Evolutionary conservation across 2,888 invertebrate genomes (phyloP).

Genomic region (Listrodromus nycthemerus): DNA sequence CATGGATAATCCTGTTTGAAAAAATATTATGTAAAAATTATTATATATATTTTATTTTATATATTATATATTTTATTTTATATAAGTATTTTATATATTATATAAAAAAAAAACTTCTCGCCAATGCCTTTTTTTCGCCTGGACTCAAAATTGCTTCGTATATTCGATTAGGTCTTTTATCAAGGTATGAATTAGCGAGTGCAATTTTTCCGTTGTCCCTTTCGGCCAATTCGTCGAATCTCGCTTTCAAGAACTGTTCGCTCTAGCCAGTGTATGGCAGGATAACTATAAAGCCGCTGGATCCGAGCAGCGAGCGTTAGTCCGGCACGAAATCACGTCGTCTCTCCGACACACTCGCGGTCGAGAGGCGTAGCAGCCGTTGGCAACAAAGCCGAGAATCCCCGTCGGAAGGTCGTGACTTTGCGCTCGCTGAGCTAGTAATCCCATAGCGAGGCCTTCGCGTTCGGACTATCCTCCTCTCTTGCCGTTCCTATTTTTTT

Average conservation of each 20-base stretch:
- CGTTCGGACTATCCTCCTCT: slow-evolving; percentile 25
- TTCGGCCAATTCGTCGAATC: not conserved
- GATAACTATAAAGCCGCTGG: not conserved
- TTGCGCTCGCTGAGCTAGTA: slow-evolving; percentile 63
- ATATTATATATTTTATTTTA: no score
- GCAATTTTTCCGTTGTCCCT: not conserved
- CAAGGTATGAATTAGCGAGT: not conserved
- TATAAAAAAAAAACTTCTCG: not conserved
- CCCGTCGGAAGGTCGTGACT: slow-evolving; percentile 73
- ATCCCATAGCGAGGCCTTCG: slow-evolving; percentile 67
- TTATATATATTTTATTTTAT: no score
- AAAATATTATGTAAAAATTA: no score
- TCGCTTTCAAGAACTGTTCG: not conserved
- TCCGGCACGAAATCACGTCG: slow-evolving; percentile 6
- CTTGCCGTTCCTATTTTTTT: slow-evolving; percentile 2
- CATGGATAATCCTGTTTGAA: no score
- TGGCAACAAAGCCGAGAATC: slow-evolving; percentile 70
- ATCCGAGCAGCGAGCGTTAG: not conserved
- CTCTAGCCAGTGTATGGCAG: not conserved
- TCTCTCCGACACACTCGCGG: slow-evolving; percentile 20
- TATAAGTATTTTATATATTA: no score
- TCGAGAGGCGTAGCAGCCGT: slow-evolving; percentile 32
- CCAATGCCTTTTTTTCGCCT: no score
- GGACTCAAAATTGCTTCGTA: not conserved
- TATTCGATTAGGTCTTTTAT: not conserved